Conservation (phyloP, 2,888 invertebrate species). For the Aphodius sticticus region DNA sequence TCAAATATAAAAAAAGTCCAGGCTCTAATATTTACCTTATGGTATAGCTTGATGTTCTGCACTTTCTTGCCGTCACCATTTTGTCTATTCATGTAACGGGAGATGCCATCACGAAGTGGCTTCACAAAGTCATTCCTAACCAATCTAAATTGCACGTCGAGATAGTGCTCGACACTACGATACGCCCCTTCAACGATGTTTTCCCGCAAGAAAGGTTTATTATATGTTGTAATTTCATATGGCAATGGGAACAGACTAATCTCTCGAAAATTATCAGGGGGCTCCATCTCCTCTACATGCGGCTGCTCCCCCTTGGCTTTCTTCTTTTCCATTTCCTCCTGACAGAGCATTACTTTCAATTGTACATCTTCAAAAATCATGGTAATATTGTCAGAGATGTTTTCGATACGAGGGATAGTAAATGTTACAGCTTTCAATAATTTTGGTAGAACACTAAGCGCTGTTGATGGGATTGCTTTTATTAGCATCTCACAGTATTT, state of each 20-base stretch:
- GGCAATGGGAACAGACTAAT: constrained; percentile 64
- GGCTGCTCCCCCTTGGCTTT: constrained; percentile 49
- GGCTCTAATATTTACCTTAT: constrained; percentile 37
- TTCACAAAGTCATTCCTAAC: constrained; percentile 81
- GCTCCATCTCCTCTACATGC: constrained; percentile 59
- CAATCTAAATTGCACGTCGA: constrained; percentile 81
- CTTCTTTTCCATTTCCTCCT: constrained; percentile 44
- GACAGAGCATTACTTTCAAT: constrained; percentile 43
- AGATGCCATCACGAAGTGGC: constrained; percentile 74
- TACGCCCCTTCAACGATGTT: constrained; percentile 72
- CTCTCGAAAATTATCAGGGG: constrained; percentile 64
- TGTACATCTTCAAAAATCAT: constrained; percentile 51
- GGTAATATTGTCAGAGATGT: constrained; percentile 10
- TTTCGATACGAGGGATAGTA: constrained; percentile 41
- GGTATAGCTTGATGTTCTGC: constrained; percentile 39
- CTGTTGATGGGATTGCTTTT: constrained; percentile 50
- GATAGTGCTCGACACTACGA: constrained; percentile 72
- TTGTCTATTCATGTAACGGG: constrained; percentile 41
- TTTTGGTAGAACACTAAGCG: constrained; percentile 50
- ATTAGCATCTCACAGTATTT: constrained; percentile 54
- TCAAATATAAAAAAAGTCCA: too few relatives aligned
- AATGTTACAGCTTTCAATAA: constrained; percentile 46
- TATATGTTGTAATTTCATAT: constrained; percentile 53
- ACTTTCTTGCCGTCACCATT: constrained; percentile 14
- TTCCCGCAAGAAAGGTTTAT: constrained; percentile 62